phyloP scores from a whole-genome alignment of 2,888 invertebrate species.

The Platycheirus rosarum region DNA sequence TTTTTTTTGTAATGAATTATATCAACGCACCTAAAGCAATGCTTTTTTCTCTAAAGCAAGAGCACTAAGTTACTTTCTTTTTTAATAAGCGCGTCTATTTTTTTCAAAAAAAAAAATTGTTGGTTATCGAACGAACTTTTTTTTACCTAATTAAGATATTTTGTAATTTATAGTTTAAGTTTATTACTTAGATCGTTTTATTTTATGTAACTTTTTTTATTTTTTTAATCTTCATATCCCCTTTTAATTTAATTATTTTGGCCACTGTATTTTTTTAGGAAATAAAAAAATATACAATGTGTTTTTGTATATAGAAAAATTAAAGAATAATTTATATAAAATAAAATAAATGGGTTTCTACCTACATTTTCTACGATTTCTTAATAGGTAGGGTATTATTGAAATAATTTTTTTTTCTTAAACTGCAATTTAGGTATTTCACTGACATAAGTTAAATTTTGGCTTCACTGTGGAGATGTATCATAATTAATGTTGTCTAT shows the following conservation, averaged over 20 bases:
- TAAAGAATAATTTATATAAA: slow-evolving; percentile 36
- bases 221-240: slow-evolving; percentile 30
- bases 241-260: slow-evolving; percentile 62
- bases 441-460: slow-evolving; percentile 72
- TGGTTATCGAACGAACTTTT: slow-evolving; percentile 58
- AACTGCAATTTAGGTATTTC: slow-evolving; percentile 65
- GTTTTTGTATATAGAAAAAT: slow-evolving; percentile 8
- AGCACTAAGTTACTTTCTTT: slow-evolving; percentile 62
- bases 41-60: slow-evolving; percentile 60
- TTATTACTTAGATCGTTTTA: slow-evolving; percentile 38
- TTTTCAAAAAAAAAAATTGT: slow-evolving; percentile 29
- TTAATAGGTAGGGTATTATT: slow-evolving; percentile 2
- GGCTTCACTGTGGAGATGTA: slow-evolving; percentile 73
- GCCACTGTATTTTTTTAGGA: slow-evolving; percentile 67
- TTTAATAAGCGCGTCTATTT: slow-evolving; percentile 58
- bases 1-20: slow-evolving; percentile 61
- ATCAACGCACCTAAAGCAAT: slow-evolving; percentile 68
- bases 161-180: slow-evolving; percentile 33
- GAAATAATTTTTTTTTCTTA: slow-evolving; percentile 40
- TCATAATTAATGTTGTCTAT: slow-evolving; percentile 36
- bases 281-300: slow-evolving; percentile 19
- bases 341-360: slow-evolving; percentile 34
- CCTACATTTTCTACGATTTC: slow-evolving; percentile 23
- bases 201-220: slow-evolving; percentile 52
- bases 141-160: slow-evolving; percentile 50